Base-by-base conservation (phyloP, 2,888 invertebrate species). In the Suillia variegata region DNA sequence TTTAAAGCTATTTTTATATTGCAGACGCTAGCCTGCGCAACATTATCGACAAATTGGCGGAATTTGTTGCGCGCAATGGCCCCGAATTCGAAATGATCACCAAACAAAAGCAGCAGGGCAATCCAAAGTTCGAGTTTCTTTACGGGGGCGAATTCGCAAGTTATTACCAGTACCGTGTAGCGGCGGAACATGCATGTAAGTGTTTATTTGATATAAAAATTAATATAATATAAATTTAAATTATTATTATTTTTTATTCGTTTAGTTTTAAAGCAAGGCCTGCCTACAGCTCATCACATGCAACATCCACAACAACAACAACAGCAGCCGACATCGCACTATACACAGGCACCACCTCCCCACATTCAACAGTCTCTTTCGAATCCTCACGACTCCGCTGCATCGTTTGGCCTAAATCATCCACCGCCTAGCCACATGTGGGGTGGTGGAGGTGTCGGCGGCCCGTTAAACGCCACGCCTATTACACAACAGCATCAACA, bases 71-170 rank as follows among this genome's bases (percentile, higher is more conserved):
- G 61, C 85, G 97, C 83, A 98, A 98, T 91, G 98, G 98, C 56
- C 96, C 96, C n/a, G 98, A 98, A 81, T 98, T 98, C 84, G 98
- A 98, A 85, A 91, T 94, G 84, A 98, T 98, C 92, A 98, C 98
- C 62, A 98, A 98, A 86, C 93, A 93, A 79, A 98, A 98, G 84
- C 98, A 98, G 84, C 93, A 95, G 83, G 95, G 94, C 80, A 98
- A 99, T 83, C 95, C 96, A 2, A 96, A 96, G 82, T 98, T 98
- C 85, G 90, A 92, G 75, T 99, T 98, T 85, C 87, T 99, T 62
- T 98, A 95, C 84, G 97, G 97, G 68, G 98, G 98, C 58, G 96
- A 97, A 77, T 90, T 89, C 84, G 96, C 91, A 84, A 93, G 92
- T 82, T 98, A 98, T 84, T 99, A 99, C 84, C 95, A 96, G 83